phyloP scores from a whole-genome alignment of 1,140 invertebrate genomes.

The Pissodes strobi region DNA sequence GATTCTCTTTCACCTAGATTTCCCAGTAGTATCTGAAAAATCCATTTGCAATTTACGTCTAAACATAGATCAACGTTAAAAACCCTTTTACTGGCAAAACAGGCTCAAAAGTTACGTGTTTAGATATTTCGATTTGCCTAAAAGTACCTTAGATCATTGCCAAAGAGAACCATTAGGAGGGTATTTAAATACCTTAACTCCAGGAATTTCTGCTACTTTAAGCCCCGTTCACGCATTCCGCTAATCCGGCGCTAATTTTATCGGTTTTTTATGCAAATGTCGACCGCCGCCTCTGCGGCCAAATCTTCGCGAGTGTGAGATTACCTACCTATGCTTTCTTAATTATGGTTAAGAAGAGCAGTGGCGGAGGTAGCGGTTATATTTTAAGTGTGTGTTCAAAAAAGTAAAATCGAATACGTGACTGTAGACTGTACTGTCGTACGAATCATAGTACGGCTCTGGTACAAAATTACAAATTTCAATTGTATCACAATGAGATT shows the following conservation, averaged over 20 bases:
- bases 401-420: too few species aligned
- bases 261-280: slow-evolving; percentile 54
- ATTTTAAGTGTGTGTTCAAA: too few species aligned
- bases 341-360: slow-evolving; percentile 38
- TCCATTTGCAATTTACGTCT: not conserved
- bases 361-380: too few species aligned
- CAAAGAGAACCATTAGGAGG: not conserved
- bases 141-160: slow-evolving; percentile 6
- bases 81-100: not conserved
- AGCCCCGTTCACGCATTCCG: slow-evolving; percentile 31
- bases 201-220: slow-evolving; percentile 19
- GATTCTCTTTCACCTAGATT: too few species aligned
- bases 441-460: too few species aligned
- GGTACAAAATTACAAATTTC: too few species aligned
- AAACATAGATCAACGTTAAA: not conserved
- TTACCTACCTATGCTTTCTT: slow-evolving; percentile 51
- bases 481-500: too few species aligned
- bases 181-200: slow-evolving; percentile 25
- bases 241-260: slow-evolving; percentile 52
- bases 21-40: too few species aligned
- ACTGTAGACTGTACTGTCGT: too few species aligned
- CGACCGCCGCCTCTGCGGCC: slow-evolving; percentile 22
- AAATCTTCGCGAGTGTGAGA: slow-evolving; percentile 43
- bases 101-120: slow-evolving; percentile 5
- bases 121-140: slow-evolving; percentile 4